Percentiles rank a stretch among this genome's conserved stretches.
These are phyloP conservation scores for Phenganax subtilis DNA, from an alignment of 92 coral and sea anemone genomes.

Conservation along the genomic window DNA sequence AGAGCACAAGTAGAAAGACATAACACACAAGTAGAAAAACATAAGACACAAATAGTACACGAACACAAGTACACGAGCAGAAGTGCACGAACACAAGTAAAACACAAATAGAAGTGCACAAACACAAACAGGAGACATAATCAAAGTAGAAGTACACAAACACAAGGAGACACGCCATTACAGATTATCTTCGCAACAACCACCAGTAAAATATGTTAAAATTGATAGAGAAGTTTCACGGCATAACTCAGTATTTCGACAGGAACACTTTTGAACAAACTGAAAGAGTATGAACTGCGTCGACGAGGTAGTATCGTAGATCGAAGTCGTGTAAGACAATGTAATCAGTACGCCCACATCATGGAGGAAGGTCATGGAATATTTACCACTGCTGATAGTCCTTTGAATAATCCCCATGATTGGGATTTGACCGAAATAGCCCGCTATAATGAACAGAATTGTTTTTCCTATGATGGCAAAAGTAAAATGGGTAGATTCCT, in stretches of 20 bases:
- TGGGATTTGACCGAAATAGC: neutral
- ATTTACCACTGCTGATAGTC: too few relatives aligned
- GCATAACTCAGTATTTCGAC: neutral
- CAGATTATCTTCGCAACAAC: neutral
- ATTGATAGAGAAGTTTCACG: neutral
- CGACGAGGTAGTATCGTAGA: neutral
- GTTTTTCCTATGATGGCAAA: neutral
- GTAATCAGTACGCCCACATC: neutral
- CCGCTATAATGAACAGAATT: neutral
- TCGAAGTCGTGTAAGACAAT: neutral
- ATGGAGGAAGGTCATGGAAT: too few relatives aligned
- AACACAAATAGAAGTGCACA: too few relatives aligned
- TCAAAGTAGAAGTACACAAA: too few relatives aligned
- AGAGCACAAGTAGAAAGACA: too few relatives aligned
- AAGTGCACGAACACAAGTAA: too few relatives aligned
- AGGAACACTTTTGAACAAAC: neutral
- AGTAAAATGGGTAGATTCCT: neutral
- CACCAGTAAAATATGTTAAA: neutral
- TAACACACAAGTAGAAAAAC: too few relatives aligned
- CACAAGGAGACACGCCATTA: too few relatives aligned
- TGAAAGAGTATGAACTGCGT: neutral
- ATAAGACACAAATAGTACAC: too few relatives aligned
- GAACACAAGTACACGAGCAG: too few relatives aligned
- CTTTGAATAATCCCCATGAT: too few relatives aligned
- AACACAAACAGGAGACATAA: too few relatives aligned